Conservation (phyloP, 2,888 invertebrate species). For the Azorinus chamasolen region DNA sequence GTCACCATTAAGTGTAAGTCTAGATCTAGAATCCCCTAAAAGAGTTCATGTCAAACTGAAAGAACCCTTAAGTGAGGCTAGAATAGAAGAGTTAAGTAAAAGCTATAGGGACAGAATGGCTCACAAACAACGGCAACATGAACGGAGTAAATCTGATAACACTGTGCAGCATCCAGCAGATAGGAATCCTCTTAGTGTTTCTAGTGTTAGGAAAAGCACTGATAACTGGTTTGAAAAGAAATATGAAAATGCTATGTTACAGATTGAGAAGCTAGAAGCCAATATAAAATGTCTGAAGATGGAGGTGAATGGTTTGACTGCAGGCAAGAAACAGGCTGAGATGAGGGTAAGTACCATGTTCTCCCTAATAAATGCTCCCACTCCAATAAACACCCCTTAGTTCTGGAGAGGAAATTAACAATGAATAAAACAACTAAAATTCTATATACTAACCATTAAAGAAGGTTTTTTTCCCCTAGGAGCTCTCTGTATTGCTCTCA, state of each 20-base stretch:
- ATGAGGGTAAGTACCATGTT: conserved; percentile 72
- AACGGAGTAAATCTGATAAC: conserved; percentile 64
- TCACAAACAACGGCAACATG: conserved; percentile 28
- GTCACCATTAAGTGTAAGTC: background rate
- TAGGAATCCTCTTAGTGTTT: conserved; percentile 13
- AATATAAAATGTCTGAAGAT: conserved; percentile 76
- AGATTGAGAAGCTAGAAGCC: conserved; percentile 81
- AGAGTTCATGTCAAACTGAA: conserved; percentile 14
- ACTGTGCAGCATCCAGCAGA: conserved; percentile 32
- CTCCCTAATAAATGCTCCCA: too few relatives aligned
- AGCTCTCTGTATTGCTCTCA: too few relatives aligned
- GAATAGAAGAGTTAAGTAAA: conserved; percentile 62
- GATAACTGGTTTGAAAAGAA: conserved; percentile 67
- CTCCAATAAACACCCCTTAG: too few relatives aligned
- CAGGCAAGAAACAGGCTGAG: conserved; percentile 76
- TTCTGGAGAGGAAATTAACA: too few relatives aligned
- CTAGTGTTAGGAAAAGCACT: conserved; percentile 7
- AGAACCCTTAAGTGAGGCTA: conserved; percentile 53
- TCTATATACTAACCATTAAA: background rate
- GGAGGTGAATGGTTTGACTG: conserved; percentile 76
- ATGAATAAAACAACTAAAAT: too few relatives aligned
- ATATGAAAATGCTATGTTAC: conserved; percentile 73
- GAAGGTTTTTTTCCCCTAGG: too few relatives aligned
- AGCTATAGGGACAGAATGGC: conserved; percentile 57
- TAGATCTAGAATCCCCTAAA: conserved; percentile 15